Evolutionary conservation across 2,888 invertebrate genomes (phyloP).

Genomic region (Anthophora plumipes): DNA sequence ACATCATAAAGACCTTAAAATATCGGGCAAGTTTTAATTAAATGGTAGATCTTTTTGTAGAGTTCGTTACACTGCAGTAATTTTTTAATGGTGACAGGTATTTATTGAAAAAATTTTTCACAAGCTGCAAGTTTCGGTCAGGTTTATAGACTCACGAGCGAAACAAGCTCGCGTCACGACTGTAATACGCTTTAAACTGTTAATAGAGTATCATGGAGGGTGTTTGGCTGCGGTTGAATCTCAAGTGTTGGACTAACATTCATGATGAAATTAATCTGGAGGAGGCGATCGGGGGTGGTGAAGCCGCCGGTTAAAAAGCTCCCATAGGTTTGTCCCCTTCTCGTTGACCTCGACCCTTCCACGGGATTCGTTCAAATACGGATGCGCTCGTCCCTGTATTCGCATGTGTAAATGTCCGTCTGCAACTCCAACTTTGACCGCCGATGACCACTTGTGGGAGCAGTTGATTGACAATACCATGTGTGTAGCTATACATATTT

Average conservation of each 20-base stretch:
- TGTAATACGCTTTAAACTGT: slow-evolving; percentile 80
- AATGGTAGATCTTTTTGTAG: background rate
- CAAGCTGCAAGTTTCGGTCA: slow-evolving; percentile 22
- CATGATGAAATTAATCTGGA: slow-evolving; percentile 84
- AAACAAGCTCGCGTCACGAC: slow-evolving; percentile 63
- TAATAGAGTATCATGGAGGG: slow-evolving; percentile 79
- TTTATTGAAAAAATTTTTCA: slow-evolving; percentile 39
- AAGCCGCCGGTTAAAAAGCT: slow-evolving; percentile 75
- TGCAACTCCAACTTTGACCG: slow-evolving; percentile 26
- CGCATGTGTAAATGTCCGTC: slow-evolving; percentile 30
- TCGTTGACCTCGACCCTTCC: slow-evolving; percentile 66
- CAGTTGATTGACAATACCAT: background rate
- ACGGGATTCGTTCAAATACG: slow-evolving; percentile 41
- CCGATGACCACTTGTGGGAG: slow-evolving; percentile 8
- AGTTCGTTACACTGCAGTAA: background rate
- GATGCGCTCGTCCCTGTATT: slow-evolving; percentile 16
- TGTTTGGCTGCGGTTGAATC: slow-evolving; percentile 82
- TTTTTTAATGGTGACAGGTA: slow-evolving; percentile 3
- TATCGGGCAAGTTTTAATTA: background rate
- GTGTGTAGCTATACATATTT: background rate
- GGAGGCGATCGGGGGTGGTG: slow-evolving; percentile 69
- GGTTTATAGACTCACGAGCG: slow-evolving; percentile 41
- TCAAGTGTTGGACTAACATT: slow-evolving; percentile 84
- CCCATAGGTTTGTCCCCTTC: slow-evolving; percentile 61
- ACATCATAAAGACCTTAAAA: background rate